phyloP scores from a whole-genome alignment of 2,888 invertebrate species.

The Phortica okadai region DNA sequence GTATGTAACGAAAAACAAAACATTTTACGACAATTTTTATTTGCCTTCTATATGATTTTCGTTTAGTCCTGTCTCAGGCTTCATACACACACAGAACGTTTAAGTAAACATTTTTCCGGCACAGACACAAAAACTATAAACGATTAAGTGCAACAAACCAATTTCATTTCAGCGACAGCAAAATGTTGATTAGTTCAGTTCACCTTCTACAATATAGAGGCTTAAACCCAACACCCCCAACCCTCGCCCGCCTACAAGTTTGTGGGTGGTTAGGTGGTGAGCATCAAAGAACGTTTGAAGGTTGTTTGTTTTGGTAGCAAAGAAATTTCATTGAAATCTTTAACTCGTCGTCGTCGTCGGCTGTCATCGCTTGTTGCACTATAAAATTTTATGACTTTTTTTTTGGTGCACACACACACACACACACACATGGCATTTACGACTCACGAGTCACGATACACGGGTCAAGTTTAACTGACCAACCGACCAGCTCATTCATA shows the following conservation, averaged over 20 bases:
- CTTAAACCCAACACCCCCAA: not conserved
- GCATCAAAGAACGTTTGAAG: not conserved
- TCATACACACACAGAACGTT: not conserved
- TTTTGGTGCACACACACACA: slow-evolving; percentile 2
- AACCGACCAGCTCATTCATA: not conserved
- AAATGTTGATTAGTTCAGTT: slow-evolving; percentile 60
- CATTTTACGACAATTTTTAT: slow-evolving; percentile 14
- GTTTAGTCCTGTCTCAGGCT: not conserved
- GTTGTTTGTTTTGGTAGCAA: too few relatives aligned
- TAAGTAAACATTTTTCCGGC: not conserved
- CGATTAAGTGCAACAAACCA: slow-evolving; percentile 42
- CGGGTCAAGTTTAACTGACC: not conserved
- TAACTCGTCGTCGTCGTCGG: not conserved
- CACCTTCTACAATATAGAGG: not conserved
- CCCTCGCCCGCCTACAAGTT: not conserved
- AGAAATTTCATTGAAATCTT: not conserved
- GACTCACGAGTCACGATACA: not conserved
- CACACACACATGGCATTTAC: not conserved
- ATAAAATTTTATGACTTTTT: slow-evolving; percentile 30
- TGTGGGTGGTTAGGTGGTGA: not conserved
- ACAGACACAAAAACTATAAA: slow-evolving; percentile 10
- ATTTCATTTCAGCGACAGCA: slow-evolving; percentile 58
- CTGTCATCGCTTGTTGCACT: not conserved
- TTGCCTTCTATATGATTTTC: not conserved
- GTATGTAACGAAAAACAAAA: not conserved